Conservation (phyloP, 2,797 vertebrate species). For the Characodon lateralis region DNA sequence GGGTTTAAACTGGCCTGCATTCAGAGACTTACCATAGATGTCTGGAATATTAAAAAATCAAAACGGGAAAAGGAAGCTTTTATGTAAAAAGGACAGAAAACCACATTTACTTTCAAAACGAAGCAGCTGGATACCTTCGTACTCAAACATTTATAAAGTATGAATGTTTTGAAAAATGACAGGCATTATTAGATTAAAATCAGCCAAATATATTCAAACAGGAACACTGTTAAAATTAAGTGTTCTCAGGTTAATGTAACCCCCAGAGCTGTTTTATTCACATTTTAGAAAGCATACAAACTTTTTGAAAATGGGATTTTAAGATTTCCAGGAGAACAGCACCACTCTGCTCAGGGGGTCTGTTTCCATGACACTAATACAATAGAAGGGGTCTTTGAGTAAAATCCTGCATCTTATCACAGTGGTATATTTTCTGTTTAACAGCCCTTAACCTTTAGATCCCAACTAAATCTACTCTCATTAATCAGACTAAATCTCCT, state of each 20-base stretch:
- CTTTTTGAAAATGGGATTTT: neutral
- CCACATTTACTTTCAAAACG: neutral
- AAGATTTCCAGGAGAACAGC: neutral
- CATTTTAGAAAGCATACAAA: neutral
- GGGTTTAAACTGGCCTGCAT: neutral
- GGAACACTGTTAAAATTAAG: neutral
- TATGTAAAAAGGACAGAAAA: neutral
- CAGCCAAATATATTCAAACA: neutral
- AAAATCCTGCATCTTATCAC: neutral
- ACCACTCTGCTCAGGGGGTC: slow-evolving; percentile 9
- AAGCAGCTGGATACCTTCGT: neutral
- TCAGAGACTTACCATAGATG: neutral
- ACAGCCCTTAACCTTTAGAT: slow-evolving; percentile 29
- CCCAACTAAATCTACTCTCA: slow-evolving; percentile 24
- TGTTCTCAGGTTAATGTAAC: neutral
- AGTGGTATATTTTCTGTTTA: slow-evolving; percentile 17
- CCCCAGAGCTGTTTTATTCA: neutral
- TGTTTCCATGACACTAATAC: slow-evolving; percentile 36
- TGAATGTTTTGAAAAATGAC: neutral
- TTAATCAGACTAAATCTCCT: slow-evolving; percentile 34
- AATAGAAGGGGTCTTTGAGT: neutral
- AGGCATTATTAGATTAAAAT: neutral
- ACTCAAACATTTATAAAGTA: neutral
- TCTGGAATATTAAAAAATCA: neutral
- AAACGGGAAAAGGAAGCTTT: neutral